Percentiles rank a stretch among this genome's conserved stretches.
phyloP scores from a whole-genome alignment of 2,113 vertebrate genomes.

The Oenanthe oenanthe region DNA sequence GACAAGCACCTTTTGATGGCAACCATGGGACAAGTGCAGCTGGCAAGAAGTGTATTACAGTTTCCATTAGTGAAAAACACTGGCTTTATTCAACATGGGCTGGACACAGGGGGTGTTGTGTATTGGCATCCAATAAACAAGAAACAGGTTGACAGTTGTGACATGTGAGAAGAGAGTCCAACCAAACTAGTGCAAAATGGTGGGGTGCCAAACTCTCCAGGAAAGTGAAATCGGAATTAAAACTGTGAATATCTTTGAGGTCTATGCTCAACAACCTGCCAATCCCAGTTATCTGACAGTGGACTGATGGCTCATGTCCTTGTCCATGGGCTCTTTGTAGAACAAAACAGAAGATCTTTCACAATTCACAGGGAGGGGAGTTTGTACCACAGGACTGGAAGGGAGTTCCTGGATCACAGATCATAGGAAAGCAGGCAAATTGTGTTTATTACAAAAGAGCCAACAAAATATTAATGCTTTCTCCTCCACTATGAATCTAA shows the following conservation, averaged over 20 bases:
- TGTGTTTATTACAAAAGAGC: neutral
- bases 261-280: neutral
- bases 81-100: rapidly evolving
- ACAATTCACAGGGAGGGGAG: rapidly evolving
- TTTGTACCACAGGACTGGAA: neutral
- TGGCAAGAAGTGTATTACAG: neutral
- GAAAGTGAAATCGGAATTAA: neutral
- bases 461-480: neutral
- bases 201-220: neutral
- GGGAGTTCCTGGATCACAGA: neutral
- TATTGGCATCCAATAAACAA: rapidly evolving
- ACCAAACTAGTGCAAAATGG: neutral
- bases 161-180: neutral
- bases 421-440: neutral
- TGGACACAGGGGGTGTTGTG: neutral
- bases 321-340: neutral
- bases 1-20: neutral
- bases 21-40: neutral
- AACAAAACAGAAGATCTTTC: neutral
- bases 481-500: neutral
- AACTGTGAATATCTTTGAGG: neutral
- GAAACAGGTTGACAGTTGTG: neutral
- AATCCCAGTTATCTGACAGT: neutral
- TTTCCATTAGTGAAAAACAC: neutral
- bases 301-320: neutral